Base-by-base conservation (phyloP, 2,888 invertebrate species). In the Ctena decussata region DNA sequence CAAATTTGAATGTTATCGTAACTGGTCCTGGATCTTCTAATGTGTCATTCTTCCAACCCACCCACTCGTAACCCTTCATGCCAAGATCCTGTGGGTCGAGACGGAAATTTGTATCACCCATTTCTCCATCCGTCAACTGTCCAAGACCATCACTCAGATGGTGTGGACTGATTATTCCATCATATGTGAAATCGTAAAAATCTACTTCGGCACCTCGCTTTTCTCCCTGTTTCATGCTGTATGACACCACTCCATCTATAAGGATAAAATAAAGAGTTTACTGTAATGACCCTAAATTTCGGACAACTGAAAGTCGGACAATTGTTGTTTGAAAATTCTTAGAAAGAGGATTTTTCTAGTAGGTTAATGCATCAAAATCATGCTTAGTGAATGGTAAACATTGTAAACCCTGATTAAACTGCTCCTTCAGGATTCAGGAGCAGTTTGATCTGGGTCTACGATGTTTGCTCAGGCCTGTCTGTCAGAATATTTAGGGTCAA, bases 191-290 rank as follows among this genome's bases (percentile, higher is more conserved):
- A 96, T 98, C 98, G 89, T 97, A 97, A 91, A 98, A 97, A 95
- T 98, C 98, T 96, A 98, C 97, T 73, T 97, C 97, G 90, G 97
- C 97, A 90, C 97, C 98, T 41, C 98, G 97, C 93, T 97, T 97
- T 96, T 98, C 98, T 27, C 98, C 98, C 95, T 98, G 98, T n/a
- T 98, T 98, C 97, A 98, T 98, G 49, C 98, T 97, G 96, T 98
- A 99, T 85, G 98, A 97, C 32, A 98, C 97, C 81, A 98, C 97
- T 27, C 98, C 98, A 94, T 98, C 98, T 97, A 97, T 35, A 95
- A 94, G 15, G n/a, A n/a, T n/a, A n/a, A n/a, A n/a, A n/a, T n/a
- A n/a, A n/a, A n/a, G n/a, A n/a, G n/a, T n/a, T n/a, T n/a, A n/a
- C n/a, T n/a, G n/a, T n/a, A n/a, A n/a, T n/a, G n/a, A n/a, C n/a